Base-by-base conservation (phyloP, 2,888 invertebrate genomes). In the Disparrhopalites patrizii region DNA sequence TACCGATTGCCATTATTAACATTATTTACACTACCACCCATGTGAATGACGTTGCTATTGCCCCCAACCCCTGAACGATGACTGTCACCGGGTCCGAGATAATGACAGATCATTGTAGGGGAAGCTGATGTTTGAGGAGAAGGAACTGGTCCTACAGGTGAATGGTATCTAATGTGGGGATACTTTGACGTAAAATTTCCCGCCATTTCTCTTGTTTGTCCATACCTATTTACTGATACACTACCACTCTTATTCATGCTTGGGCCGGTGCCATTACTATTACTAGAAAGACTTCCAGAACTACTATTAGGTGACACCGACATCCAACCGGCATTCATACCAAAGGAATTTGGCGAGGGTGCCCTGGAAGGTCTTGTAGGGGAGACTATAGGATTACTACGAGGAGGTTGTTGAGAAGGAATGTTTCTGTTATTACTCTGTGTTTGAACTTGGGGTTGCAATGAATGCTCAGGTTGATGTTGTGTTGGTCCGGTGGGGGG, bases 381-480 rank as follows among this genome's bases (percentile, higher is more conserved):
- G 4, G 40, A 40, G 40, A 40, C 20, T 8, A 36, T 7, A 33
- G 56, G 38, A 33, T 33, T 58, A 58, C 43, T 43, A 7, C 54
- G 63, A 25, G 33, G 23, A 23, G 56, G 30, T 8, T 43, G 66
- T 55, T 66, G 65, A n/a, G 23, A 36, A 18, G 55, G 66, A 30
- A 28, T 50, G n/a, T 31, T 47, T 25, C 47, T 40, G 31, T 8
- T 25, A 2, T 47, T n/a, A n/a, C n/a, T n/a, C n/a, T 64, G 58
- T 15, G 40, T n/a, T 18, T 40, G 40, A 20, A 20, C n/a, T 10
- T 36, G 15, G 8, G 30, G 31, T 61, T 61, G 51, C 51, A 27
- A 20, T 20, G 23, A 31, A 27, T 38, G 63, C 25, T 40, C 57
- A 18, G 50, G 62, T 18, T 62, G 66, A n/a, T 33, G 50, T 1